Percentiles rank a stretch among this genome's conserved stretches.
Conservation (phyloP, 2,797 vertebrate genomes). For the Pelochelys cantorii region DNA sequence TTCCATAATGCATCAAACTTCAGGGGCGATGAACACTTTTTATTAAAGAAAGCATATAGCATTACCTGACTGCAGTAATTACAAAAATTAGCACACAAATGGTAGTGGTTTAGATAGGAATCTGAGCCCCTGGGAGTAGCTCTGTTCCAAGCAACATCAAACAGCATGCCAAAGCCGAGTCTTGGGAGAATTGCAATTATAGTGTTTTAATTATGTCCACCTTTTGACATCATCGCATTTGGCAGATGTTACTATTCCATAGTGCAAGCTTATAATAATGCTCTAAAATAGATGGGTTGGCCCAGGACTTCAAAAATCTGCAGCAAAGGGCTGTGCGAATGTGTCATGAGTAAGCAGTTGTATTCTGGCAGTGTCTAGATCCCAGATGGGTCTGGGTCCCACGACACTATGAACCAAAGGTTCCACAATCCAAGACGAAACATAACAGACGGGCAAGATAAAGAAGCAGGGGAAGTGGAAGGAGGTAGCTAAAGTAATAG, state of each 20-base stretch:
- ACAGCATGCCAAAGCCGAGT: neutral
- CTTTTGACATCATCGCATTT: slow-evolving; percentile 38
- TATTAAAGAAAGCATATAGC: neutral
- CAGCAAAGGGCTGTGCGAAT: neutral
- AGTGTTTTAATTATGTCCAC: slow-evolving; percentile 15
- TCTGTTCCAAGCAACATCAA: neutral
- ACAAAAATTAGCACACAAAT: neutral
- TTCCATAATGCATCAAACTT: neutral
- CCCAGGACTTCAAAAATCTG: neutral
- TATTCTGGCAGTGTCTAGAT: neutral
- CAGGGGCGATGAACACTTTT: neutral
- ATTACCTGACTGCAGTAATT: neutral
- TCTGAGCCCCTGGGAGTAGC: neutral
- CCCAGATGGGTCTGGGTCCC: neutral
- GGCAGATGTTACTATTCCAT: neutral
- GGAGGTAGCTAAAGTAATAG: neutral
- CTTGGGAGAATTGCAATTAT: neutral
- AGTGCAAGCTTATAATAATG: neutral
- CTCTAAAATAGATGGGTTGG: slow-evolving; percentile 1
- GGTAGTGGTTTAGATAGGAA: neutral
- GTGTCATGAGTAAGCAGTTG: neutral
- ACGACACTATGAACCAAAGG: neutral
- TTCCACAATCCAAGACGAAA: neutral
- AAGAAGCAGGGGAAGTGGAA: too few relatives aligned
- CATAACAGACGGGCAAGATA: neutral